Conservation (phyloP, 2,797 vertebrate genomes). For the Eospalax fontanierii region DNA sequence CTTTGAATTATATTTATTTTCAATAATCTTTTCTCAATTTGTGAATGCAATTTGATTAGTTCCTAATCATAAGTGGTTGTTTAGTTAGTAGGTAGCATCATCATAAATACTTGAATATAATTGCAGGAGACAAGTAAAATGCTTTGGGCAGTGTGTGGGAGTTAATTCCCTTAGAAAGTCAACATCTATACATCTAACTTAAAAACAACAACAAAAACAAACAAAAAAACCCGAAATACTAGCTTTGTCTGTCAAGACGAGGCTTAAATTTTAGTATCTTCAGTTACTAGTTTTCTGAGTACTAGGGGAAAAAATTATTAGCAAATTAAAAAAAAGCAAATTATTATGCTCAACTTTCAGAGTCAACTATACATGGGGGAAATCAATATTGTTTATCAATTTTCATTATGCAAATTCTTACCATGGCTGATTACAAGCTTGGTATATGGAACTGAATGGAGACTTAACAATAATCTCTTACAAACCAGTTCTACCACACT, state of each 20-base stretch:
- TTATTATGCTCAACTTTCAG: neutral
- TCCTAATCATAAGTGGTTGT: neutral
- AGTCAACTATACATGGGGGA: rapidly evolving
- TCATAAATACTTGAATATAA: too few species aligned
- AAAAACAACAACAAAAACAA: too few species aligned
- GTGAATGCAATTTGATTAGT: neutral
- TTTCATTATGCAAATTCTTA: neutral
- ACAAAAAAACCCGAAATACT: too few species aligned
- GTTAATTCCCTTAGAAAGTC: neutral
- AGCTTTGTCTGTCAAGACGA: neutral
- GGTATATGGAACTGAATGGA: neutral
- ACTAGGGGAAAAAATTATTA: neutral
- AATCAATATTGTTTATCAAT: neutral
- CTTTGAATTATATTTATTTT: neutral
- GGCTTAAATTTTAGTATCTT: neutral
- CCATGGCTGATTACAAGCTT: neutral
- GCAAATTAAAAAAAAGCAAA: neutral
- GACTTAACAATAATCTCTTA: neutral
- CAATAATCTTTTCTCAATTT: neutral
- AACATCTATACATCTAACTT: neutral
- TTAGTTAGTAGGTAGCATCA: neutral
- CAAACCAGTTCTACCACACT: neutral
- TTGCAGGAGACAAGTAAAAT: neutral
- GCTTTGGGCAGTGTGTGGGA: neutral
- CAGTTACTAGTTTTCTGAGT: neutral